Percentiles rank a stretch among this genome's conserved stretches.
Conservation (phyloP, 2,888 invertebrate species). For the Liposcelis brunnea region DNA sequence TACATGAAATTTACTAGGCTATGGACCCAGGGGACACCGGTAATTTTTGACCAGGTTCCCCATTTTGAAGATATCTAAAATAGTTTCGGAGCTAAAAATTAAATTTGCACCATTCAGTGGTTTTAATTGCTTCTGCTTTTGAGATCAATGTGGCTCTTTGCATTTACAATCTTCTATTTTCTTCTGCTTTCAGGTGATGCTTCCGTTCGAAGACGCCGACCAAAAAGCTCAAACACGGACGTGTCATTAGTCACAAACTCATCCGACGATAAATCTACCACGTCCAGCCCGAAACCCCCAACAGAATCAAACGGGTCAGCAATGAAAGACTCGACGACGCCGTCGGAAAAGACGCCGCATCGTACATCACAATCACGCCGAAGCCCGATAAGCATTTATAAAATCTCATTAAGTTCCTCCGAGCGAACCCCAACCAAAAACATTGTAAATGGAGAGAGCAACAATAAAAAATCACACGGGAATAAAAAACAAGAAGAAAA, state of each 20-base stretch:
- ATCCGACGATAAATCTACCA: too few relatives aligned
- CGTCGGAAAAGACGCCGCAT: conserved; percentile 23
- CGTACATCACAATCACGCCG: conserved; percentile 19
- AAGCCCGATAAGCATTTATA: conserved; percentile 25
- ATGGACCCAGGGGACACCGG: too few relatives aligned
- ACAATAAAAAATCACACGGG: conserved; percentile 13
- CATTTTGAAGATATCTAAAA: too few relatives aligned
- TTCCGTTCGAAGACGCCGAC: conserved; percentile 26
- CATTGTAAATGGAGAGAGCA: conserved; percentile 10
- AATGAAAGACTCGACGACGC: conserved; percentile 13
- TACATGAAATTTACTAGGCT: too few relatives aligned
- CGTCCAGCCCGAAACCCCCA: not conserved
- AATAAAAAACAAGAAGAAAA: too few relatives aligned
- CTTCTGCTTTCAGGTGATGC: conserved; percentile 31
- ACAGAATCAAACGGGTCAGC: conserved; percentile 21
- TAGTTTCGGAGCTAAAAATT: too few relatives aligned
- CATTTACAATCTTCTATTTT: conserved; percentile 25
- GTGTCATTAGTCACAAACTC: too few relatives aligned
- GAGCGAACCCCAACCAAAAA: conserved; percentile 3
- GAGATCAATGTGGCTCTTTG: conserved; percentile 28
- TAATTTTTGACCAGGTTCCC: too few relatives aligned
- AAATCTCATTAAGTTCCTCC: conserved; percentile 11
- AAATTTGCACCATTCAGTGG: too few relatives aligned
- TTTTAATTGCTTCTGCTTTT: too few relatives aligned
- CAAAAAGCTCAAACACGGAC: too few relatives aligned